Percentiles rank a stretch among this genome's conserved stretches.
Evolutionary conservation across 2,888 invertebrate species (phyloP).

Genomic region (Lymantria monacha): DNA sequence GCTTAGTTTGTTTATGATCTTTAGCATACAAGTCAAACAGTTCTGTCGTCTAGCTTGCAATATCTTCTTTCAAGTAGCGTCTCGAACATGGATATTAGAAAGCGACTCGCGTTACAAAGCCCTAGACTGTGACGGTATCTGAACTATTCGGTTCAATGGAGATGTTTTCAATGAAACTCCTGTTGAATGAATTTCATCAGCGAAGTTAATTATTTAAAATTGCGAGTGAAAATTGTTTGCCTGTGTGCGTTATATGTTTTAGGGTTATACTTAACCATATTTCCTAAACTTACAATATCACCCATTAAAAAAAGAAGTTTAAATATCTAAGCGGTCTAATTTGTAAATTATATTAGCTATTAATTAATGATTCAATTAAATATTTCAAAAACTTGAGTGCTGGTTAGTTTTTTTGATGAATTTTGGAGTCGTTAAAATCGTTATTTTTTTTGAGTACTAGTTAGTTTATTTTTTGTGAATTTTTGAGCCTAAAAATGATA

Average conservation of each 20-base stretch:
- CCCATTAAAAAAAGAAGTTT: too few relatives aligned
- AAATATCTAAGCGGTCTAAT: too few relatives aligned
- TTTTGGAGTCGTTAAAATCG: too few relatives aligned
- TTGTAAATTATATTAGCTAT: too few relatives aligned
- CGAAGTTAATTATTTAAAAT: conserved; percentile 22
- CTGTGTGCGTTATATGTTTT: background rate
- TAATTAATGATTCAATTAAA: too few relatives aligned
- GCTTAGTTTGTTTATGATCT: too few relatives aligned
- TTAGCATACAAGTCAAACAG: conserved; percentile 19
- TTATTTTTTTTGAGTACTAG: too few relatives aligned
- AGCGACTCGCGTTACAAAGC: conserved; percentile 33
- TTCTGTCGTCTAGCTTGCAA: conserved; percentile 30
- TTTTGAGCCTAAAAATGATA: too few relatives aligned
- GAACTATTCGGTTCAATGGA: conserved; percentile 24
- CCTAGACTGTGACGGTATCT: conserved; percentile 23
- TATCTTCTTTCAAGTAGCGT: conserved; percentile 28
- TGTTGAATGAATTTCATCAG: conserved; percentile 6
- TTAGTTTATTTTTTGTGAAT: too few relatives aligned
- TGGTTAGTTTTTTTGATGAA: too few relatives aligned
- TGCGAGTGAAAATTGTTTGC: conserved; percentile 2
- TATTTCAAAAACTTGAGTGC: too few relatives aligned
- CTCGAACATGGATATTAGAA: conserved; percentile 38
- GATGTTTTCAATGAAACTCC: conserved; percentile 34
- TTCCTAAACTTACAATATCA: too few relatives aligned
- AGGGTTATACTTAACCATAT: background rate